These are phyloP conservation scores for Thrips palmi DNA, from an alignment of 1,140 invertebrate species.

Conservation along the genomic window DNA sequence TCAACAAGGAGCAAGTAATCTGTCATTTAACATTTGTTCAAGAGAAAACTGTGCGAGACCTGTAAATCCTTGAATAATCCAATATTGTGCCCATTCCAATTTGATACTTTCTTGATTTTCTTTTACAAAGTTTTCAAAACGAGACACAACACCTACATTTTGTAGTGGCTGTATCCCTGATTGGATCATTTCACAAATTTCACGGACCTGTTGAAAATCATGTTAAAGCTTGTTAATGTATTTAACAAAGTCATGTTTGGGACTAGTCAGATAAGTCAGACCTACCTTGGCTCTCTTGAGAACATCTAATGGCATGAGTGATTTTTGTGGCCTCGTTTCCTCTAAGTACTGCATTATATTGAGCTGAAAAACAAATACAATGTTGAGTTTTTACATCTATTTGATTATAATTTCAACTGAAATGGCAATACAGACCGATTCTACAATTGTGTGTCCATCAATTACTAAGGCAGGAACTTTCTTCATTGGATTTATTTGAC, in stretches of 20 bases:
- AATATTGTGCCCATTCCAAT: constrained; percentile 82
- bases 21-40: neutral
- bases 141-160: constrained; percentile 72
- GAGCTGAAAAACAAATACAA: constrained; percentile 27
- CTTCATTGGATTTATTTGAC: constrained; percentile 80
- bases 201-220: constrained; percentile 33
- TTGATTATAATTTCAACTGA: neutral
- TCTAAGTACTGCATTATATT: constrained; percentile 93
- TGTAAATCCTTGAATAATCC: constrained; percentile 72
- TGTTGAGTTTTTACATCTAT: neutral
- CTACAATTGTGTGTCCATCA: constrained; percentile 64
- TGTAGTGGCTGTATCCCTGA: constrained; percentile 92
- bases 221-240: constrained; percentile 1
- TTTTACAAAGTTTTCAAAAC: too few species aligned
- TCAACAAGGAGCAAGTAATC: too few species aligned
- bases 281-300: constrained; percentile 67
- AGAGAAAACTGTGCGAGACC: constrained; percentile 24
- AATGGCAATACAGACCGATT: constrained; percentile 41
- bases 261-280: constrained; percentile 1
- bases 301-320: constrained; percentile 71
- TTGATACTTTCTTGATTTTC: constrained; percentile 76
- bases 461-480: constrained; percentile 82
- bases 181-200: constrained; percentile 64
- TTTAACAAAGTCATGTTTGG: neutral
- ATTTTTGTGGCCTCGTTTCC: constrained; percentile 68